phyloP scores from a whole-genome alignment of 1,140 invertebrate species.

The Ceratoteleas bidentatus region DNA sequence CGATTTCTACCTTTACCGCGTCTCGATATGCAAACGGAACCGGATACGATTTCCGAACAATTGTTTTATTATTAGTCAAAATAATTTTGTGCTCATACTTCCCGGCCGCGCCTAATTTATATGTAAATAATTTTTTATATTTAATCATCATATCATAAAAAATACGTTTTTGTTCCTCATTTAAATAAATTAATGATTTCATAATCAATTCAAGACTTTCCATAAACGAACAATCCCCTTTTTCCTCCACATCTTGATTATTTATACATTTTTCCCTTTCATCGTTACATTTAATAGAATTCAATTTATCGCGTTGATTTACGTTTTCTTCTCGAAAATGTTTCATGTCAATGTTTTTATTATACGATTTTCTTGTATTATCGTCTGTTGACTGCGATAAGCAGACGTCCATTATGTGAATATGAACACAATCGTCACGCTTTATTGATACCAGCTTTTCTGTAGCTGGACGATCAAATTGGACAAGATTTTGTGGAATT shows the following conservation, averaged over 20 bases:
- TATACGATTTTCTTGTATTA: no score
- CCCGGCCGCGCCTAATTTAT: background rate
- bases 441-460: background rate
- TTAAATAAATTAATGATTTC: background rate
- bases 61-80: background rate
- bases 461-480: background rate
- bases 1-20: background rate
- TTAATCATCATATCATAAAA: background rate
- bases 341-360: no score
- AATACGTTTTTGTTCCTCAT: background rate
- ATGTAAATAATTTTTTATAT: constrained; percentile 1
- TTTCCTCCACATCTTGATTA: background rate
- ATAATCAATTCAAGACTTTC: background rate
- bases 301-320: background rate
- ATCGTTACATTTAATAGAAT: background rate
- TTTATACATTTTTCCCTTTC: background rate
- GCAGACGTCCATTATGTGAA: background rate
- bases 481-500: background rate
- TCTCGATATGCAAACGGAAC: background rate
- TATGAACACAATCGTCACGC: background rate
- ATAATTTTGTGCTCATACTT: constrained; percentile 2
- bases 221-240: background rate
- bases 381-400: background rate
- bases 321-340: no score
- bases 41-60: constrained; percentile 4